Evolutionary conservation across 2,888 invertebrate genomes (phyloP).

Genomic region (Mythimna ferrago): DNA sequence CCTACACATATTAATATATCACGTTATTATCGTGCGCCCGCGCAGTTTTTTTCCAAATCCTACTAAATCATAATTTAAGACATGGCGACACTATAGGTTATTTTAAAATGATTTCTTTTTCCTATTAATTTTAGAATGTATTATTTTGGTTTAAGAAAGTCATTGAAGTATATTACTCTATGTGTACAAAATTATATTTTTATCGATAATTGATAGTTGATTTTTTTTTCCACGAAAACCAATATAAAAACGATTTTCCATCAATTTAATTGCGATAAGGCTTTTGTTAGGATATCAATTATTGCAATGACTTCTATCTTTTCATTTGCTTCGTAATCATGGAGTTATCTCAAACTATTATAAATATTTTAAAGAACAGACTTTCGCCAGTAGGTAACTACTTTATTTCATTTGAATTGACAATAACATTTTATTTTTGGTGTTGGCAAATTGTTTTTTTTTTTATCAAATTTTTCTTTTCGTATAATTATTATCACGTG

Average conservation of each 20-base stretch:
- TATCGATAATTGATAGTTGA: not conserved
- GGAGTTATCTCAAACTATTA: not conserved
- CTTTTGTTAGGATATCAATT: not conserved
- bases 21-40: slow-evolving; percentile 51
- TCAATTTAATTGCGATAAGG: not conserved
- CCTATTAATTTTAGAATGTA: not conserved
- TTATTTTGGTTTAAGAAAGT: not conserved
- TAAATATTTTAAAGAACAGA: not conserved
- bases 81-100: slow-evolving; percentile 8
- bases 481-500: slow-evolving; percentile 20
- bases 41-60: slow-evolving; percentile 44
- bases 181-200: slow-evolving; percentile 7
- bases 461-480: slow-evolving; percentile 19
- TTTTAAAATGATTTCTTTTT: not conserved
- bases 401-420: not conserved
- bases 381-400: not conserved
- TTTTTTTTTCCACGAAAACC: not conserved
- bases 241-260: not conserved
- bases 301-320: too few relatives aligned
- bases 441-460: not conserved
- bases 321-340: too few relatives aligned
- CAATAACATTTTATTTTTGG: slow-evolving; percentile 4
- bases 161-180: not conserved
- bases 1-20: slow-evolving; percentile 56
- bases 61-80: slow-evolving; percentile 40